These are phyloP conservation scores for Hirtodrosophila cameraria DNA, from an alignment of 2,888 invertebrate genomes.

Conservation along the genomic window DNA sequence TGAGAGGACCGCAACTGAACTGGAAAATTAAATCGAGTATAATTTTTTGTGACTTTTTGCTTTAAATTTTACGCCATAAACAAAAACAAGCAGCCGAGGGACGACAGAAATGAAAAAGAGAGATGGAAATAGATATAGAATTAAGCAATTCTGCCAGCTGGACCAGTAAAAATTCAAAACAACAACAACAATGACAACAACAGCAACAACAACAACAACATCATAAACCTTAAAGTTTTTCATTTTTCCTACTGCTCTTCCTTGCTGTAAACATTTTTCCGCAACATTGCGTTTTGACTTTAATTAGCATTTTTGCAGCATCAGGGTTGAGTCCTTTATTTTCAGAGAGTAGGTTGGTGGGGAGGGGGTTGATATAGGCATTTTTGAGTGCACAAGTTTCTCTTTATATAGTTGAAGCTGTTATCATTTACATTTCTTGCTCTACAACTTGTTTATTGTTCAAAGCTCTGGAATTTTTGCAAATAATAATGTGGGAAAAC, in stretches of 20 bases:
- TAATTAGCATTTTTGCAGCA: slow-evolving; percentile 56
- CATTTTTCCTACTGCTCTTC: slow-evolving; percentile 26
- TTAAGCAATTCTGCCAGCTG: slow-evolving; percentile 29
- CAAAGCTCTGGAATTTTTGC: neutral
- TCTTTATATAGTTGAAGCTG: too few relatives aligned
- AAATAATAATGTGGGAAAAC: neutral
- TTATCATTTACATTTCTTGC: slow-evolving; percentile 16
- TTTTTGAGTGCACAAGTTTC: neutral
- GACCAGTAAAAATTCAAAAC: slow-evolving; percentile 34
- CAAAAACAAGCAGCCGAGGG: slow-evolving; percentile 37
- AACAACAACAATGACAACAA: slow-evolving; percentile 26
- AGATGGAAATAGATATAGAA: neutral
- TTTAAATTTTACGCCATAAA: slow-evolving; percentile 61
- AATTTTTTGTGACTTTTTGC: slow-evolving; percentile 70
- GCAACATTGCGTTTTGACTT: slow-evolving; percentile 76
- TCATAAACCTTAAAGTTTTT: slow-evolving; percentile 58
- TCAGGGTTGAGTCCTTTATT: neutral
- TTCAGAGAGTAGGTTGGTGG: neutral
- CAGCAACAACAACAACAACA: slow-evolving; percentile 21
- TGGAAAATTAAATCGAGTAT: slow-evolving; percentile 81
- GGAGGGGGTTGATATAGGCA: slow-evolving; percentile 2
- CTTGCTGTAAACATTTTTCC: slow-evolving; percentile 72
- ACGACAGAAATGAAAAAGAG: slow-evolving; percentile 17
- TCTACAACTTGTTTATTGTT: slow-evolving; percentile 1
- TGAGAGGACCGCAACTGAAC: slow-evolving; percentile 80